Evolutionary conservation across 2,113 vertebrate genomes (phyloP).

Genomic region (Nycticebus coucang): DNA sequence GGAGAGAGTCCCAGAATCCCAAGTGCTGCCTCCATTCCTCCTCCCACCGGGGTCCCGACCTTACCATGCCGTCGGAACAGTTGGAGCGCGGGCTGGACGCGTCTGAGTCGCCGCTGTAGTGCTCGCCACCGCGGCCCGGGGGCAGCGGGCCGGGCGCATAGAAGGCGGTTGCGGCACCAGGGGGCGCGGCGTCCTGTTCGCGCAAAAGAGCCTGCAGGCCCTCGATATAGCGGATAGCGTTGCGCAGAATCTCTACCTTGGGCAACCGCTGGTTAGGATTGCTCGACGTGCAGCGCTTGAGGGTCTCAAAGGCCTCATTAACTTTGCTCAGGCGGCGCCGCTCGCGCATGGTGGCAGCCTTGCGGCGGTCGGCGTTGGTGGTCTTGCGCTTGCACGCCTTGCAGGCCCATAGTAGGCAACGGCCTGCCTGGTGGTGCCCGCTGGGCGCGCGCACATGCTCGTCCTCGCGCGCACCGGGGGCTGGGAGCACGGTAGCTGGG

Average conservation of each 20-base stretch:
- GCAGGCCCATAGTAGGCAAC: slow-evolving; percentile 98
- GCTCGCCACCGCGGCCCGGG: slow-evolving; percentile 83
- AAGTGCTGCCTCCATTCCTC: neutral
- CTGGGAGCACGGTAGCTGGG: slow-evolving; percentile 84
- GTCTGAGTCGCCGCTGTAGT: slow-evolving; percentile 96
- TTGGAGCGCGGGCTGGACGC: slow-evolving; percentile 97
- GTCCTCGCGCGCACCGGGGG: slow-evolving; percentile 88
- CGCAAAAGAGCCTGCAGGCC: slow-evolving; percentile 96
- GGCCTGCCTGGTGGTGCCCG: slow-evolving; percentile 97
- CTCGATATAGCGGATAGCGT: slow-evolving; percentile 98
- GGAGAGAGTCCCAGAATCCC: neutral
- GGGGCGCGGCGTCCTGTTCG: slow-evolving; percentile 92
- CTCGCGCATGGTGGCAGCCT: slow-evolving; percentile 97
- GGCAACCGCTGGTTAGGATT: slow-evolving; percentile 98
- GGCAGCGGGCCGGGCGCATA: slow-evolving; percentile 69
- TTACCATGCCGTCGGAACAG: slow-evolving; percentile 99
- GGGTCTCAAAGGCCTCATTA: slow-evolving; percentile 97
- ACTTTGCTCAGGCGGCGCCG: slow-evolving; percentile 96
- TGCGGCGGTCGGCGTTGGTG: slow-evolving; percentile 95
- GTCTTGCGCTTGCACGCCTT: slow-evolving; percentile 99
- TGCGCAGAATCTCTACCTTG: slow-evolving; percentile 98
- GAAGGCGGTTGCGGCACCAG: slow-evolving; percentile 83
- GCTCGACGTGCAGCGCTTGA: slow-evolving; percentile 96
- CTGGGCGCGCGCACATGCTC: slow-evolving; percentile 97
- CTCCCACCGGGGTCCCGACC: slow-evolving; percentile 60